phyloP scores from a whole-genome alignment of 2,797 vertebrate genomes.

The Sebastes matsubarae region DNA sequence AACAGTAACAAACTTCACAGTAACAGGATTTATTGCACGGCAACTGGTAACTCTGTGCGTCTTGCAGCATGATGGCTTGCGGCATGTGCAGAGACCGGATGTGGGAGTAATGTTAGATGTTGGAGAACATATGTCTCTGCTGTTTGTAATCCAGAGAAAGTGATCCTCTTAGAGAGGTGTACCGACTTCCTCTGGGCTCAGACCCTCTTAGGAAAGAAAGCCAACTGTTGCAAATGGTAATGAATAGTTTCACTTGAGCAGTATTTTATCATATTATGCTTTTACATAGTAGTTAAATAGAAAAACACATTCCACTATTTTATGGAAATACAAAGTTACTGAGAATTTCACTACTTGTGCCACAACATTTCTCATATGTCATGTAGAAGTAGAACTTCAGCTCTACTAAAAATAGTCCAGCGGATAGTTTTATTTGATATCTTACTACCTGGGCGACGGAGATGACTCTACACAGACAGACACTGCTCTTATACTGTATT shows the following conservation, averaged over 20 bases:
- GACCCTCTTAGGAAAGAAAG: constrained; percentile 59
- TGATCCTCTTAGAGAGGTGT: constrained; percentile 67
- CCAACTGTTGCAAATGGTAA: constrained; percentile 31
- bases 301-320: constrained; percentile 64
- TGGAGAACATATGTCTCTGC: constrained; percentile 44
- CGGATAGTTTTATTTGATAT: constrained; percentile 26
- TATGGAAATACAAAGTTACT: constrained; percentile 26
- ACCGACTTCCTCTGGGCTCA: constrained; percentile 58
- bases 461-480: constrained; percentile 3
- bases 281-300: constrained; percentile 11
- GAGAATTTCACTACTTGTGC: constrained; percentile 4
- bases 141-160: constrained; percentile 65
- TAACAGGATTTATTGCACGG: constrained; percentile 35
- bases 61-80: constrained; percentile 37
- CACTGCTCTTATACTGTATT: constrained; percentile 19
- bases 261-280: constrained; percentile 30
- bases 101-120: constrained; percentile 36
- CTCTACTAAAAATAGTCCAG: constrained; percentile 31
- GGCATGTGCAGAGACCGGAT: constrained; percentile 43
- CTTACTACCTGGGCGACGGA: constrained; percentile 8
- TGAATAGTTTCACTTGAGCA: constrained; percentile 15
- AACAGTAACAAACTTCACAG: not conserved
- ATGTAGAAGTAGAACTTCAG: constrained; percentile 5
- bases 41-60: constrained; percentile 36
- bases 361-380: constrained; percentile 15